Evolutionary conservation across 2,888 invertebrate species (phyloP).

Genomic region (Hemaris fuciformis): DNA sequence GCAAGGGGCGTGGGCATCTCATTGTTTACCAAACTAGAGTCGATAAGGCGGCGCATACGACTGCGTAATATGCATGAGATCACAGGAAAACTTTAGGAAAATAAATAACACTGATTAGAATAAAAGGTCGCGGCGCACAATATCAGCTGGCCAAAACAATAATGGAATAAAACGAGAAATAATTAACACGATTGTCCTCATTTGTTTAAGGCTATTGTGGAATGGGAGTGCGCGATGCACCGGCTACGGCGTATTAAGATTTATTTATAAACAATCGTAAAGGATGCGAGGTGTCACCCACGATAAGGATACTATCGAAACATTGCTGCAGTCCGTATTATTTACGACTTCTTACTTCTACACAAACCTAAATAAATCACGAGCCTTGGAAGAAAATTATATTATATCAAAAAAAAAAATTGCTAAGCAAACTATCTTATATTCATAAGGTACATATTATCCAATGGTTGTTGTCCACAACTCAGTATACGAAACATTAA

Average conservation of each 20-base stretch:
- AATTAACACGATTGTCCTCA: conserved; percentile 49
- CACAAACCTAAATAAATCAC: too few relatives aligned
- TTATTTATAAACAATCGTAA: not conserved
- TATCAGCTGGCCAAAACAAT: conserved; percentile 58
- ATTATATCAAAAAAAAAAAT: too few relatives aligned
- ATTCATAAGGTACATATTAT: too few relatives aligned
- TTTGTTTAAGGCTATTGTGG: conserved; percentile 30
- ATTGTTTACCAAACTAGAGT: conserved; percentile 33
- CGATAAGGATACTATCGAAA: not conserved
- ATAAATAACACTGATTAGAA: conserved; percentile 64
- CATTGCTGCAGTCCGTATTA: not conserved
- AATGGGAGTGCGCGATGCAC: not conserved
- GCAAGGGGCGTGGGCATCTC: conserved; percentile 38
- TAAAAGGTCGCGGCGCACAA: conserved; percentile 54
- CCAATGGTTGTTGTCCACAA: too few relatives aligned
- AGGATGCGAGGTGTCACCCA: not conserved
- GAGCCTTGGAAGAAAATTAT: too few relatives aligned
- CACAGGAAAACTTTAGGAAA: conserved; percentile 69
- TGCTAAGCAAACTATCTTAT: too few relatives aligned
- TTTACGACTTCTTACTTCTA: not conserved
- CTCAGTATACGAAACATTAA: too few relatives aligned
- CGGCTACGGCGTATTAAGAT: not conserved
- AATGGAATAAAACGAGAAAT: conserved; percentile 70
- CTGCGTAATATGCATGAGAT: conserved; percentile 63
- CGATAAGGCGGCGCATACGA: conserved; percentile 26